A percentile compares a stretch with the other conserved stretches of the same genome.
These are phyloP conservation scores for Peromyscus californicus DNA, from an alignment of 2,113 vertebrate genomes.

Conservation along the genomic window DNA sequence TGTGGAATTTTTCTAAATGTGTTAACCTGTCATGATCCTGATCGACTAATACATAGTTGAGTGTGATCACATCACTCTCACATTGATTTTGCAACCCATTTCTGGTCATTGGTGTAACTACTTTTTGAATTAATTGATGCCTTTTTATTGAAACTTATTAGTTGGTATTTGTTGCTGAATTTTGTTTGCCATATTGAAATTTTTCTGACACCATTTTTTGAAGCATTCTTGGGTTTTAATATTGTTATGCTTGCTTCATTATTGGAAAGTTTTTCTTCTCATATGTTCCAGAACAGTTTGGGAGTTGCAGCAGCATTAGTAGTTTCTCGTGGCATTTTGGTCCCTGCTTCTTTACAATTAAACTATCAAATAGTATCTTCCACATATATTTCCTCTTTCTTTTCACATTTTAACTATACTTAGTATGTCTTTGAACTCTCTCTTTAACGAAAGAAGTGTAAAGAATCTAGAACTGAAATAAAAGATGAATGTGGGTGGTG, in stretches of 20 bases:
- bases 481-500: background rate
- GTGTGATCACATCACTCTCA: background rate
- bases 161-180: constrained; percentile 4
- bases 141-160: background rate
- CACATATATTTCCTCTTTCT: background rate
- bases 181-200: background rate
- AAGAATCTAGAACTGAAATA: background rate
- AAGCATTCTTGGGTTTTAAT: background rate
- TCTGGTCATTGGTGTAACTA: background rate
- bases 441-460: background rate
- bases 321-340: background rate
- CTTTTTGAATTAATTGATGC: background rate
- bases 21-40: constrained; percentile 6
- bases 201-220: constrained; percentile 15
- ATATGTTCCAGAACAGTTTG: background rate
- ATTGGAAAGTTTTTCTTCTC: background rate
- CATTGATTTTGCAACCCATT: constrained; percentile 13
- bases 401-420: background rate
- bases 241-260: background rate
- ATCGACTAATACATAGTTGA: background rate
- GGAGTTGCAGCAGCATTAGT: background rate
- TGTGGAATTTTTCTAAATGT: background rate
- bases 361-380: background rate
- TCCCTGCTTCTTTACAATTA: background rate
- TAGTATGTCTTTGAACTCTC: background rate